Base-by-base conservation (phyloP, 1,140 invertebrate genomes). In the Drosophila virilis region DNA sequence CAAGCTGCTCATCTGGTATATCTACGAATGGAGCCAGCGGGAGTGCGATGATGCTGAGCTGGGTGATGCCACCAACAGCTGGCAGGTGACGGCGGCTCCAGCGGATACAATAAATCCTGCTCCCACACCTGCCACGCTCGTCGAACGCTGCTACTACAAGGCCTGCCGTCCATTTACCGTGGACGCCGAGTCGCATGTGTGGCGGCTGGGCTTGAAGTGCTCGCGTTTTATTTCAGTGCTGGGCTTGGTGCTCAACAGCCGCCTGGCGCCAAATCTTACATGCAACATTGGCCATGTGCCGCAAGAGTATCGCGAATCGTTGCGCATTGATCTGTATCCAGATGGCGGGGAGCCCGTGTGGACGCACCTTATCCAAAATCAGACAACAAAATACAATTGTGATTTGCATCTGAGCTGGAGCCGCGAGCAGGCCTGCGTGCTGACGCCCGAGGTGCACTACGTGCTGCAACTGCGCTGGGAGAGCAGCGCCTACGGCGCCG, bases 91-190 rank as follows among this genome's bases (percentile, higher is more conserved):
- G 9, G 1, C 61, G 38, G 64, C 22, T 13, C 37, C 70, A 4
- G 40, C 48, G 12, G 52, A 46, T 9, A 17, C 57, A 9, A 32
- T 50, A 2, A 13, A 52, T 8, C 22, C 65, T 0, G n/a, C 68
- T 6, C 52, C 76, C 1, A 35, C 40, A 3, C 70, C 82, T 0
- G 58, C 86, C 7, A 55, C 73, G 1, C 60, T 74, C 2, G 55
- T 84, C n/a, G 91, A 92, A 64, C 84, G 91, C 17, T 88, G 84
- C 48, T 92, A 91, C 43, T 92, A 91, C 38, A 92, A 91, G 43
- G 91, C 91, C 10, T 91, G 91, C 38, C 78, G 90, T 5, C 91
- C 90, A 0, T 90, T 92, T 8, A 91, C 78, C 2, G 62, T 92
- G 1, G 84, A 91, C 35, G 67, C 86, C 1, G 77, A 80, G 10